These are phyloP conservation scores for Dendrolimus kikuchii DNA, from an alignment of 1,140 invertebrate species.

Conservation along the genomic window DNA sequence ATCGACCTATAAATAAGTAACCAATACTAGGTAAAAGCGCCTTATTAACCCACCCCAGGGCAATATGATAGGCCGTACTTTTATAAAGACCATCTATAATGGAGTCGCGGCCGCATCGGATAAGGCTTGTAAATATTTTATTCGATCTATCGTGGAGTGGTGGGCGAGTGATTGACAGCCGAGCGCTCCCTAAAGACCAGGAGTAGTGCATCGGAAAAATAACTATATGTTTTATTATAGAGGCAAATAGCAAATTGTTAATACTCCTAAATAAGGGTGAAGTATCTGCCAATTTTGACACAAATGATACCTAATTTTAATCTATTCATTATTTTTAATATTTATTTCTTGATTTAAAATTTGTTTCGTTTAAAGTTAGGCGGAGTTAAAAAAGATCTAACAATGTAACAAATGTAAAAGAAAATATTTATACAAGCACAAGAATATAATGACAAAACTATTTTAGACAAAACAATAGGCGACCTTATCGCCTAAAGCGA, in stretches of 20 bases:
- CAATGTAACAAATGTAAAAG: too few species aligned
- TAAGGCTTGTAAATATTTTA: conserved; percentile 66
- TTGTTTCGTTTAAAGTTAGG: too few species aligned
- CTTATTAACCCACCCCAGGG: conserved; percentile 39
- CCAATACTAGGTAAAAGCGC: conserved; percentile 36
- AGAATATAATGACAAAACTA: too few species aligned
- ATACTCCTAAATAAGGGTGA: background rate
- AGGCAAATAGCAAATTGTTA: conserved; percentile 10
- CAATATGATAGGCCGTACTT: conserved; percentile 56
- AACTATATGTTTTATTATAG: conserved; percentile 10
- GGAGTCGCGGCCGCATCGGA: conserved; percentile 54
- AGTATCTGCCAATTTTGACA: too few species aligned
- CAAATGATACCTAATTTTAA: background rate
- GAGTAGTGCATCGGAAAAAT: conserved; percentile 24
- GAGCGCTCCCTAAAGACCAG: conserved; percentile 30
- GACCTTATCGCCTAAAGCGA: too few species aligned
- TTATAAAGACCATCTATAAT: conserved; percentile 58
- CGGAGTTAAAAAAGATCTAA: too few species aligned
- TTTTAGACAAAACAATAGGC: too few species aligned
- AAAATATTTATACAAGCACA: too few species aligned
- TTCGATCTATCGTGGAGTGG: conserved; percentile 43
- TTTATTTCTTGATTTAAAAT: background rate
- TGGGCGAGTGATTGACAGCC: conserved; percentile 56
- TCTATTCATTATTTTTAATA: background rate
- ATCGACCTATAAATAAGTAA: conserved; percentile 47